Conservation (phyloP, 1,140 invertebrate species). For the Pararge aegeria region DNA sequence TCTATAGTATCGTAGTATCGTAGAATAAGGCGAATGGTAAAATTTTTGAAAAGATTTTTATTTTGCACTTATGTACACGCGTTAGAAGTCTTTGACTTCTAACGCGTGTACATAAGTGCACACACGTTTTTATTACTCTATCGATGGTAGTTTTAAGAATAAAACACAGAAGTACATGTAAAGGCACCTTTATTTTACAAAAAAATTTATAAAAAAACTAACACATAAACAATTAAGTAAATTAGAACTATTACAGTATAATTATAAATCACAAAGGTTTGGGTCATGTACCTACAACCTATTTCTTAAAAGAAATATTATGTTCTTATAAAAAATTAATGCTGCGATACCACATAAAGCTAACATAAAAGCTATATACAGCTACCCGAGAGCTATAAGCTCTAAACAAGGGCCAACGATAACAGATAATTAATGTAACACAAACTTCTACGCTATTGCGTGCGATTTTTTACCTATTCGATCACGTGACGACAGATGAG, state of each 20-base stretch:
- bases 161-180: conserved; percentile 7
- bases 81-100: no score
- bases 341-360: conserved; percentile 19
- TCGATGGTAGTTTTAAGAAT: not conserved
- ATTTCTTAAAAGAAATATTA: not conserved
- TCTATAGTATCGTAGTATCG: no score
- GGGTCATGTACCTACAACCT: conserved; percentile 6
- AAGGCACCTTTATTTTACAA: conserved; percentile 22
- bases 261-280: conserved; percentile 14
- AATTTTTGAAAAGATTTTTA: no score
- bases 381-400: conserved; percentile 20
- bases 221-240: not conserved
- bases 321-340: conserved; percentile 12
- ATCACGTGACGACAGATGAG: no score
- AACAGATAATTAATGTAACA: no score
- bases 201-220: conserved; percentile 8
- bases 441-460: no score
- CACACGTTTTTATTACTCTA: not conserved
- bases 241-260: conserved; percentile 3
- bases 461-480: no score
- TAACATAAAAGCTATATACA: conserved; percentile 21
- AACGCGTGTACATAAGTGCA: no score
- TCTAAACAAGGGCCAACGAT: not conserved
- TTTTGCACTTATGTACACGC: no score
- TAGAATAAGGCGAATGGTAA: no score